A percentile compares a stretch with the other conserved stretches of the same genome.
Conservation (phyloP, 92 coral and sea anemone species). For the Actinernus sp. region DNA sequence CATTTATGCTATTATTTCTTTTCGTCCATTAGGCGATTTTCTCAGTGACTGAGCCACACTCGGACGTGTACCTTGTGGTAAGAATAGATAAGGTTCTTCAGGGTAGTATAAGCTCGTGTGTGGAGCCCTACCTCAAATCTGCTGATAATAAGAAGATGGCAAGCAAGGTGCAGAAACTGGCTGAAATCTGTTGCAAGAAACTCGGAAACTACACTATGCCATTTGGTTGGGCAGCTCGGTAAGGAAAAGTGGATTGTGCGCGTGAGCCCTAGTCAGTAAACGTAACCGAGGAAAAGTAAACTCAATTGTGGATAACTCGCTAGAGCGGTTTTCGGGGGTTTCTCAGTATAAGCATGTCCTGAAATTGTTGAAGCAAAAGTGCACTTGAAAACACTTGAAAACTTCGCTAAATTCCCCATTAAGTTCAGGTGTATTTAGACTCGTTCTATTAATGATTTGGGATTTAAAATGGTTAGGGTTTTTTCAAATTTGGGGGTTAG, state of each 20-base stretch:
- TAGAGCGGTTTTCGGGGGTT: too few species aligned
- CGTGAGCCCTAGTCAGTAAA: too few species aligned
- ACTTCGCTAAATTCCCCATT: too few species aligned
- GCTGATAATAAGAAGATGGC: constrained; percentile 91
- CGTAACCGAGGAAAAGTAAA: too few species aligned
- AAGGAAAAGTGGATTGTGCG: neutral
- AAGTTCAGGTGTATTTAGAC: too few species aligned
- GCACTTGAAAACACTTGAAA: too few species aligned
- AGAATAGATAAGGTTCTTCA: constrained; percentile 96
- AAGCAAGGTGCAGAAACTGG: constrained; percentile 81
- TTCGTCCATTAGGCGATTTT: constrained; percentile 74
- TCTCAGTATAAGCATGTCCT: too few species aligned
- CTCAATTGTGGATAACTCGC: too few species aligned
- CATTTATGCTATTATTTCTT: neutral
- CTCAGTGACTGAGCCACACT: constrained; percentile 84
- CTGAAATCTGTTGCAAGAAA: constrained; percentile 90
- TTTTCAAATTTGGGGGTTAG: too few species aligned
- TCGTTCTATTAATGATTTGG: too few species aligned
- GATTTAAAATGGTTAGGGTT: too few species aligned
- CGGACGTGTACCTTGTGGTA: constrained; percentile 89
- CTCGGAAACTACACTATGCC: constrained; percentile 89
- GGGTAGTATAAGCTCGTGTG: constrained; percentile 91
- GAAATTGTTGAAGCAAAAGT: too few species aligned
- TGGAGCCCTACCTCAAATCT: constrained; percentile 94
- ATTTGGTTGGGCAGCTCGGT: constrained; percentile 97